These are phyloP conservation scores for Hylomyscus alleni DNA, from an alignment of 2,797 vertebrate species.

Conservation along the genomic window DNA sequence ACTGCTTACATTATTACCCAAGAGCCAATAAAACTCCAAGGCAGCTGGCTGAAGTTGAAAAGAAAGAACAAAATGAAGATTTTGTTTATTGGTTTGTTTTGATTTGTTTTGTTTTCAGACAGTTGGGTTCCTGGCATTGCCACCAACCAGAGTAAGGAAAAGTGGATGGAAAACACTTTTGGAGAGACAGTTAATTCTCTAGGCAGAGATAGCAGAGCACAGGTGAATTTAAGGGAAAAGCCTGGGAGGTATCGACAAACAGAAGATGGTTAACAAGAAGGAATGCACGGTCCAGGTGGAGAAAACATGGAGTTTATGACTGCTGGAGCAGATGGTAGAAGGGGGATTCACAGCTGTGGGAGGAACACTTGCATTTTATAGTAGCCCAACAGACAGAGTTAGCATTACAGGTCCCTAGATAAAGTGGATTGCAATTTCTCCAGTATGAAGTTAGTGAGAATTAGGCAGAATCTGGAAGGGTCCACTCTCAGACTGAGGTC, in stretches of 20 bases:
- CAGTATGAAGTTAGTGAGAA: neutral
- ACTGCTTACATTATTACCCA: neutral
- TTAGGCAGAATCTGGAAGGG: neutral
- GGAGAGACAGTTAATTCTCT: neutral
- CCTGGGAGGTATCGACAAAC: neutral
- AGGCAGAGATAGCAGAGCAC: neutral
- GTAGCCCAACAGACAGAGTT: neutral
- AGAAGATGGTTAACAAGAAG: neutral
- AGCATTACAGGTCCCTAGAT: neutral
- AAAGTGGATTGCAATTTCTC: conserved; percentile 24
- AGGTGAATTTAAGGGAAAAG: conserved; percentile 25
- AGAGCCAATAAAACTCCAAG: neutral
- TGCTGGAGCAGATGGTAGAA: neutral
- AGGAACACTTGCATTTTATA: conserved; percentile 7
- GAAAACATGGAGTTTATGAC: neutral
- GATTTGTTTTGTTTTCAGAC: neutral
- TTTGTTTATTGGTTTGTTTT: neutral
- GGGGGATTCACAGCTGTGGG: neutral
- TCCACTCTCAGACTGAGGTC: neutral
- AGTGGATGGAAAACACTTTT: neutral
- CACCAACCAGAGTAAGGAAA: neutral
- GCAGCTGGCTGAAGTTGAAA: neutral
- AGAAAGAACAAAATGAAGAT: neutral
- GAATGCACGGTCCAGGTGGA: neutral
- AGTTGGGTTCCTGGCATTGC: neutral